Base-by-base conservation (phyloP, 2,113 vertebrate species). In the Chaetops frenatus region DNA sequence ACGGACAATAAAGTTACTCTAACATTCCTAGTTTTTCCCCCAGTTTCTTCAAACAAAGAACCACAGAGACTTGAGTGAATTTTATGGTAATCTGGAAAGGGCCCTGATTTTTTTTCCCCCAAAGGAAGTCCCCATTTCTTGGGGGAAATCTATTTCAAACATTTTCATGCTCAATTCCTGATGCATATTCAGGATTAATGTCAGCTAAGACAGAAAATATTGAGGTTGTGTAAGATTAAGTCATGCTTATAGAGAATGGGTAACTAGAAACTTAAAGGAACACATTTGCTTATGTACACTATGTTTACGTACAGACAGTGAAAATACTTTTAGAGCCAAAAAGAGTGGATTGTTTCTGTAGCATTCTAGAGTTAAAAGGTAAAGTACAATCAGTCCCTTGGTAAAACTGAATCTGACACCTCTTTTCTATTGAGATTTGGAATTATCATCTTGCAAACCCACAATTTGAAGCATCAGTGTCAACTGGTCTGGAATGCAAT, bases 391-490 rank as follows among this genome's bases (percentile, higher is more conserved):
- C 86, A 96, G 85, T 70, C 70, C 82, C 89, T 90, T 36, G 60
- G 85, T 80, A 94, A 97, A 97, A 97, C 47, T 94, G 88, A 90
- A 94, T 92, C 89, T 96, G 96, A 97, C 93, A 95, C 72, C 38
- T 95, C 93, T 95, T 97, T 96, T 93, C 96, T 96, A 58, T 5
- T 92, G 97, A 97, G 94, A 96, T 90, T 86, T 86, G 77, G 92
- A 96, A 97, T 97, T 92, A 95, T 74, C 80, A 95, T 95, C 92
- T 95, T 92, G 81, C 94, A 97, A 92, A 93, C 84, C 72, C 83
- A 86, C 79, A 92, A 90, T 94, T 60, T 64, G 56, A 88, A 94
- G 72, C 81, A 92, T 96, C 91, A 89, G 28, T 76, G 79, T 97
- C 96, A 97, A 96, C 84, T 77, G 95, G 96, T 84, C 95, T 90